Conservation (phyloP, 2,888 invertebrate species). For the Scaptomyza reducta region DNA sequence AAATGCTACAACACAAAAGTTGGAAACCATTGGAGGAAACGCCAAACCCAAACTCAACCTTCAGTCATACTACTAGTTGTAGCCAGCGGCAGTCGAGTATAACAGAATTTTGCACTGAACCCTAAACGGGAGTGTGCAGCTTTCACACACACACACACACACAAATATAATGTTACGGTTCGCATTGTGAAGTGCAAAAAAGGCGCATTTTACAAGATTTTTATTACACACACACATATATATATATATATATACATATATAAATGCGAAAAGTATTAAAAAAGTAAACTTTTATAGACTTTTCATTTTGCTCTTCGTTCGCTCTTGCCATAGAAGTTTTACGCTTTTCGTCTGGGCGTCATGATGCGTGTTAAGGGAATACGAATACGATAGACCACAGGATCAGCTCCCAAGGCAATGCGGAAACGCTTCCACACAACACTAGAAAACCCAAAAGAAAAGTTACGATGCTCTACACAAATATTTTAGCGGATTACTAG, state of each 20-base stretch:
- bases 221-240: conserved; percentile 73
- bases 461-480: conserved; percentile 34
- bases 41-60: conserved; percentile 8
- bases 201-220: conserved; percentile 81
- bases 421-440: conserved; percentile 37
- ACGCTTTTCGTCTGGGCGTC: conserved; percentile 74
- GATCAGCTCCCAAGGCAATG: conserved; percentile 35
- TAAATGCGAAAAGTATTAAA: conserved; percentile 81
- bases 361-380: conserved; percentile 75
- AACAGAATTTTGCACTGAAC: conserved; percentile 78
- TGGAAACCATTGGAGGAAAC: conserved; percentile 27
- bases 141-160: conserved; percentile 25
- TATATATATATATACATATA: conserved; percentile 65
- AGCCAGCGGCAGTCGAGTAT: conserved; percentile 59
- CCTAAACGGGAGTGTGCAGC: conserved; percentile 55
- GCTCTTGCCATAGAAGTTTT: conserved; percentile 51
- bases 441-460: conserved; percentile 30
- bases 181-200: conserved; percentile 74
- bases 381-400: conserved; percentile 24
- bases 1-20: conserved; percentile 35
- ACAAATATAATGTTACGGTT: conserved; percentile 27
- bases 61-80: conserved; percentile 62
- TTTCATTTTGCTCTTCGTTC: conserved; percentile 47
- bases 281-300: conserved; percentile 80
- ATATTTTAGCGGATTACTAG: conserved; percentile 20